Percentiles rank a stretch among this genome's conserved stretches.
Conservation (phyloP, 2,888 invertebrate species). For the Dendrolimus houi region DNA sequence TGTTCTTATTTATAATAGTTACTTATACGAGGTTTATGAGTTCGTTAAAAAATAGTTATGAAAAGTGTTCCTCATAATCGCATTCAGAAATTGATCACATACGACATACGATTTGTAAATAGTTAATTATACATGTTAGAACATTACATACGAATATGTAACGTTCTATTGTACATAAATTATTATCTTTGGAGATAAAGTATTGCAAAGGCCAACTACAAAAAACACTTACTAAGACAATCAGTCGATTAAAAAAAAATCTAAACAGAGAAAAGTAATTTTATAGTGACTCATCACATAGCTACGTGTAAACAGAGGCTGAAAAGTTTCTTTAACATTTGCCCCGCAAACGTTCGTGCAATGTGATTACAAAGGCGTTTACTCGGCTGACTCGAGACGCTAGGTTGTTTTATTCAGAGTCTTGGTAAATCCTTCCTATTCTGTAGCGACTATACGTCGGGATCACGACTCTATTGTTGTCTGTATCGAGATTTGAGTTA, state of each 20-base stretch:
- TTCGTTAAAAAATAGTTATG: too few relatives aligned
- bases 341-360: slow-evolving; percentile 30
- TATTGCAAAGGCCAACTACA: too few relatives aligned
- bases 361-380: slow-evolving; percentile 58
- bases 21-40: too few relatives aligned
- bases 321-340: slow-evolving; percentile 33
- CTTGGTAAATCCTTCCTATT: slow-evolving; percentile 61
- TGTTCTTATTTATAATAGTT: too few relatives aligned
- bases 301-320: slow-evolving; percentile 13
- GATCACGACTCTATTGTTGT: slow-evolving; percentile 54
- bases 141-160: too few relatives aligned
- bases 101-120: too few relatives aligned
- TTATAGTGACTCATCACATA: slow-evolving; percentile 10
- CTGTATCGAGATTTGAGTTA: slow-evolving; percentile 55
- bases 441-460: slow-evolving; percentile 53
- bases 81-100: too few relatives aligned
- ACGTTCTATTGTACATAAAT: too few relatives aligned
- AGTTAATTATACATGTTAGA: too few relatives aligned
- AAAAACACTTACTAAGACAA: background rate
- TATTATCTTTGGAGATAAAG: too few relatives aligned
- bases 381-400: slow-evolving; percentile 40
- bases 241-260: background rate
- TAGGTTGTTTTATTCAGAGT: slow-evolving; percentile 58
- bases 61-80: too few relatives aligned
- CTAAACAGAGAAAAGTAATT: background rate